Conservation (phyloP, 1,140 invertebrate genomes). For the Hesperophylax magnus region DNA sequence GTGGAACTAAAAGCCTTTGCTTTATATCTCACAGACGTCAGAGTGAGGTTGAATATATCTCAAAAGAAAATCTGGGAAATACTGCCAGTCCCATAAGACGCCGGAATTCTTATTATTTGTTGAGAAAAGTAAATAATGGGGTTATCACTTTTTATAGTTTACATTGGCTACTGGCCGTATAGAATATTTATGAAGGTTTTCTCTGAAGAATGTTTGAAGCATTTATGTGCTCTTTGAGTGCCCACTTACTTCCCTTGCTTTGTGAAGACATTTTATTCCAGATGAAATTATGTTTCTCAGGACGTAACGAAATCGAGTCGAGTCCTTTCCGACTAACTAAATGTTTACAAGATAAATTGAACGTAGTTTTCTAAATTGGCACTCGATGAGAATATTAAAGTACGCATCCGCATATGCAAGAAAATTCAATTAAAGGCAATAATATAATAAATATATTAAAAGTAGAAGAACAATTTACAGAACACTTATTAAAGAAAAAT, state of each 20-base stretch:
- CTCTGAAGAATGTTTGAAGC: background rate
- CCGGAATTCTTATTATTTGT: constrained; percentile 5
- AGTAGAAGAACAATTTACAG: too few relatives aligned
- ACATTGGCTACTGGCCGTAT: background rate
- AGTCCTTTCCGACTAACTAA: too few relatives aligned
- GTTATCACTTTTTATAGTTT: constrained; percentile 9
- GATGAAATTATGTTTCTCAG: too few relatives aligned
- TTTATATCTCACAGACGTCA: background rate
- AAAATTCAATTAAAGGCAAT: too few relatives aligned
- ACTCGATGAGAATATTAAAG: too few relatives aligned
- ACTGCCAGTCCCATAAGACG: background rate
- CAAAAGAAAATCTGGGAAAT: constrained; percentile 17
- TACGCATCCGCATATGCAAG: too few relatives aligned
- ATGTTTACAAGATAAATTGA: too few relatives aligned
- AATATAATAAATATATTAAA: too few relatives aligned
- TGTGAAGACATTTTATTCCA: background rate
- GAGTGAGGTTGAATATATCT: constrained; percentile 20
- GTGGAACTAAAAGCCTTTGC: constrained; percentile 30
- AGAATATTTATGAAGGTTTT: constrained; percentile 10
- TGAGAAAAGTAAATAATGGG: background rate
- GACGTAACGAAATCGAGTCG: too few relatives aligned
- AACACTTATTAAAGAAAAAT: too few relatives aligned
- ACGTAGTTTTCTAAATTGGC: too few relatives aligned
- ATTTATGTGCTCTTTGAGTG: constrained; percentile 13
- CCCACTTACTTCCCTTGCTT: background rate